Evolutionary conservation across 1,140 invertebrate species (phyloP).

Genomic region (Aporrectodea caliginosa): DNA sequence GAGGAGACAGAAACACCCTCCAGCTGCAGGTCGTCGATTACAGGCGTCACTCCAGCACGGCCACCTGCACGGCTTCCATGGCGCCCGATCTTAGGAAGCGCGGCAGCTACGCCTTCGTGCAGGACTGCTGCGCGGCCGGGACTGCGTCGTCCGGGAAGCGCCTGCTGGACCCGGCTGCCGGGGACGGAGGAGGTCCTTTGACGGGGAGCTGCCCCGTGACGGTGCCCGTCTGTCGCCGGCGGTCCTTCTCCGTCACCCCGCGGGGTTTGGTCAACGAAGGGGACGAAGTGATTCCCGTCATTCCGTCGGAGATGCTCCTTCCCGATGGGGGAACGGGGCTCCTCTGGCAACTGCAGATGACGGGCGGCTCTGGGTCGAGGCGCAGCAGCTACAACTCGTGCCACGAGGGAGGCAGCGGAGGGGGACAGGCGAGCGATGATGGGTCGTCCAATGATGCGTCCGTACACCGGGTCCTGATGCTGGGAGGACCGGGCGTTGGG

Average conservation of each 20-base stretch:
- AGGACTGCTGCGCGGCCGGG: neutral
- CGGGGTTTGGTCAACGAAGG: conserved; percentile 29
- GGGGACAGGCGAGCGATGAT: neutral
- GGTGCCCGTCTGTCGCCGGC: conserved; percentile 18
- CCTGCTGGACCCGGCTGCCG: neutral
- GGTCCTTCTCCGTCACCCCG: conserved; percentile 25
- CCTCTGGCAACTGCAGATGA: too few relatives aligned
- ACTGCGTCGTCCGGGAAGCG: too few relatives aligned
- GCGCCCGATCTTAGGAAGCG: neutral
- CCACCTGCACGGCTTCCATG: neutral
- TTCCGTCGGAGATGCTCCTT: neutral
- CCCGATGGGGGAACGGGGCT: neutral
- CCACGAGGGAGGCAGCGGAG: neutral
- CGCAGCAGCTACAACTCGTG: neutral
- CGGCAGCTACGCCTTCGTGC: neutral
- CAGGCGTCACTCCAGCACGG: neutral
- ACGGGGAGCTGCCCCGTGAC: neutral
- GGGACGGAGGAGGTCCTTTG: neutral
- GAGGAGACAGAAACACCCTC: neutral
- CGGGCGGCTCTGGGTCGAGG: neutral
- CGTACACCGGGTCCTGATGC: conserved; percentile 66
- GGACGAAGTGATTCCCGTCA: conserved; percentile 8
- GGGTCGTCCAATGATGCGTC: neutral
- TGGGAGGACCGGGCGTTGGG: conserved; percentile 80
- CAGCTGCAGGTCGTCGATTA: neutral